Evolutionary conservation across 2,888 invertebrate genomes (phyloP).

Genomic region (Dryocosmus kuriphilus): DNA sequence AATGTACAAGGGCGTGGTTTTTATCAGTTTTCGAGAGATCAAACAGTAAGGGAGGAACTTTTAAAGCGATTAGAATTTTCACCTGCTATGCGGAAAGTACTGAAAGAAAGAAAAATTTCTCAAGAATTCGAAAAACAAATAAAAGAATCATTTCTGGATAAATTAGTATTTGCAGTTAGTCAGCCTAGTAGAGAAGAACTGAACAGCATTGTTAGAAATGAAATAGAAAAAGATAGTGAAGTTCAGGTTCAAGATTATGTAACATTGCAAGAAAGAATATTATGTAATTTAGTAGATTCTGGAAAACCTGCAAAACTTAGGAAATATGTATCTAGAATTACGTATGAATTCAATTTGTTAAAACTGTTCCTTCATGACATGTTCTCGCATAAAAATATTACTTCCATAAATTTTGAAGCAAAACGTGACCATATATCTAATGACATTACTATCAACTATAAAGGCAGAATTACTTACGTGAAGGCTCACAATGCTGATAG

Average conservation of each 20-base stretch:
- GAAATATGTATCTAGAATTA: too few relatives aligned
- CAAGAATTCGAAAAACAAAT: too few relatives aligned
- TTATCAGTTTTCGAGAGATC: too few relatives aligned
- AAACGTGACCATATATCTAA: neutral
- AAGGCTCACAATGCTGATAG: too few relatives aligned
- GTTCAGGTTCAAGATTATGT: constrained; percentile 60
- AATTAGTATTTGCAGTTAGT: too few relatives aligned
- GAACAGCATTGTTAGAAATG: constrained; percentile 60
- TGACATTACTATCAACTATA: constrained; percentile 11
- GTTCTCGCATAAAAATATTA: constrained; percentile 58
- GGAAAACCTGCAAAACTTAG: constrained; percentile 48
- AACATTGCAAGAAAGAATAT: too few relatives aligned
- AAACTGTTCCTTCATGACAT: constrained; percentile 58
- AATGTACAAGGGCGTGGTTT: neutral
- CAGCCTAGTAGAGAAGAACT: too few relatives aligned
- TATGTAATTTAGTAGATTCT: constrained; percentile 55
- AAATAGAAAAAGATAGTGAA: constrained; percentile 54
- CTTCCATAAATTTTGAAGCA: constrained; percentile 54
- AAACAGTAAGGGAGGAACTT: too few relatives aligned
- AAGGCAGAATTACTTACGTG: too few relatives aligned
- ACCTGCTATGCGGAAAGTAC: too few relatives aligned
- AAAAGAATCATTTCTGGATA: constrained; percentile 62
- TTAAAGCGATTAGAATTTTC: constrained; percentile 61
- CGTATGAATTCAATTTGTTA: constrained; percentile 57
- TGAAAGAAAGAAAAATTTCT: too few relatives aligned